Evolutionary conservation across 2,797 vertebrate genomes (phyloP), one percentile per base, ranked within the genome.

Genomic region (Prionace glauca): DNA sequence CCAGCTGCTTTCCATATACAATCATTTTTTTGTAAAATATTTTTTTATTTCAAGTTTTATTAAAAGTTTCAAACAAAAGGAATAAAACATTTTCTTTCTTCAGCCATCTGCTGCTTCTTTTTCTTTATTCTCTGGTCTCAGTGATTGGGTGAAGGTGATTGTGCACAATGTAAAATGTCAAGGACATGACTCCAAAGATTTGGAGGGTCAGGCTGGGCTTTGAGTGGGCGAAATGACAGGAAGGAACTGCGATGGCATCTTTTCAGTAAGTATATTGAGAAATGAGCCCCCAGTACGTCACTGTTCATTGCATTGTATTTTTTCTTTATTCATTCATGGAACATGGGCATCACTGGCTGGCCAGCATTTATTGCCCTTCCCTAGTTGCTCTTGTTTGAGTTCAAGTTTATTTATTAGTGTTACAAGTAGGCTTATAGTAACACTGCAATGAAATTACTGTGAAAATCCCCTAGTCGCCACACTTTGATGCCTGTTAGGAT

Each of bases 41-140:
- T 92, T 92, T 92, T 92, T 92, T 69, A 91, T 69, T 92, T 41
- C 90, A 92, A 92, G 56, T 90, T 90, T 92, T 41, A 69, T 92
- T 92, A 92, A 92, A 69, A 92, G 69, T 92, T 36, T 67, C 90
- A 92, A 92, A 36, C n/a, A 92, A 92, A 92, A 92, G 36, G 90
- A 92, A 92, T 92, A 41, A 92, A 92, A 92, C 9, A 36, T 69
- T 92, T 92, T 90, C 56, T 90, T 90, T 92, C 90, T 69, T 69
- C 62, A 41, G n/a, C n/a, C 36, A 69, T 36, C 90, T 41, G 4
- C 45, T 92, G 90, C 20, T 69, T 92, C n/a, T 24, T 36, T 92
- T 41, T 36, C 16, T 36, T 67, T 45, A n/a, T 67, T 67, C 62
- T 41, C n/a, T 24, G 22, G n/a, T 67, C 60, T 91, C 10, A 10